A percentile compares a stretch with the other conserved stretches of the same genome.
Evolutionary conservation across 1,140 invertebrate species (phyloP).

Genomic region (Charaxes varanes): DNA sequence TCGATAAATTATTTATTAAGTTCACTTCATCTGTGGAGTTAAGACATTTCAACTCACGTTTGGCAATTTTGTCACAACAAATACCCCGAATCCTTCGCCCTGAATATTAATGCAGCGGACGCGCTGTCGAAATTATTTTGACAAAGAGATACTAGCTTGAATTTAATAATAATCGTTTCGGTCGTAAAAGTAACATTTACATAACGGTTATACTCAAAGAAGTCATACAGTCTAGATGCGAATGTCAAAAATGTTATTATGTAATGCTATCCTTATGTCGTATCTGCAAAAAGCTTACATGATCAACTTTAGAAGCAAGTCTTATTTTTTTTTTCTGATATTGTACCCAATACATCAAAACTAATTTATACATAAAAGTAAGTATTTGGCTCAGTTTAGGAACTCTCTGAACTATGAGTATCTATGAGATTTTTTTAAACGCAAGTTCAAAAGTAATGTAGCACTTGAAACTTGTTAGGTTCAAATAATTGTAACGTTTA

Average conservation of each 20-base stretch:
- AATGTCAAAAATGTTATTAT: slow-evolving; percentile 28
- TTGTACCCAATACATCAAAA: no score
- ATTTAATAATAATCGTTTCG: not conserved
- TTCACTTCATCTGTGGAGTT: not conserved
- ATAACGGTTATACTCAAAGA: not conserved
- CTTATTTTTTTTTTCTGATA: no score
- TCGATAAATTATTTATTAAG: slow-evolving; percentile 52
- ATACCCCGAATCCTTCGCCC: not conserved
- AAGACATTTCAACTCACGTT: not conserved
- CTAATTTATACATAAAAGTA: slow-evolving; percentile 2
- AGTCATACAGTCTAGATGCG: not conserved
- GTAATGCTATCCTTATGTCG: slow-evolving; percentile 54
- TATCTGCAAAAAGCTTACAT: slow-evolving; percentile 28
- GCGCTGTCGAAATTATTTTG: not conserved
- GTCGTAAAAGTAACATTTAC: no score
- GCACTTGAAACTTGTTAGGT: no score
- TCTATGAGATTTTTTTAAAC: no score
- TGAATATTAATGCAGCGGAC: not conserved
- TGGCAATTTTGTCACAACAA: slow-evolving; percentile 2
- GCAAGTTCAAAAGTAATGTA: no score
- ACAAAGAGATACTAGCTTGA: not conserved
- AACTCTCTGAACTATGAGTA: no score
- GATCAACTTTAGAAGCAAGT: slow-evolving; percentile 10
- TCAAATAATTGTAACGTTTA: no score
- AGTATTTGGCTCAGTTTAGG: no score